A percentile compares a stretch with the other conserved stretches of the same genome.
Evolutionary conservation across 2,113 vertebrate species (phyloP).

Genomic region (Microcebus tavaratra): DNA sequence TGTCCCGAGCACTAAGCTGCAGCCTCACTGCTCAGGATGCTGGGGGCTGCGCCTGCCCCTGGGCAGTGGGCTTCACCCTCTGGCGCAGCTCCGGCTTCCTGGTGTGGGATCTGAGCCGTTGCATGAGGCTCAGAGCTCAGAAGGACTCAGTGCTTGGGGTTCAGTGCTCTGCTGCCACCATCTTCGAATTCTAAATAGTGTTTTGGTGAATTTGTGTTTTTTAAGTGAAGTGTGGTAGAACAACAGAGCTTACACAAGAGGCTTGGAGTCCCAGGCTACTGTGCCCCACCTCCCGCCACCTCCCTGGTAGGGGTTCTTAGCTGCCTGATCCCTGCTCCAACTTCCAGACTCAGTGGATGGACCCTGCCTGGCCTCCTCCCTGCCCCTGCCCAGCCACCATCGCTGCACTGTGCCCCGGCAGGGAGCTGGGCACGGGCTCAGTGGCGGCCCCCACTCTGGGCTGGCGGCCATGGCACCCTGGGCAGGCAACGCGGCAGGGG

Average conservation of each 20-base stretch:
- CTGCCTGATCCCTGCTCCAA: rapidly evolving
- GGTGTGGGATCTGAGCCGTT: neutral
- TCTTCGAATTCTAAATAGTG: neutral
- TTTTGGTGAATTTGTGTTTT: neutral
- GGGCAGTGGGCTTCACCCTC: rapidly evolving
- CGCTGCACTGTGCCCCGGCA: rapidly evolving
- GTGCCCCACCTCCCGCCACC: rapidly evolving
- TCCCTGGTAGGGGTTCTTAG: rapidly evolving
- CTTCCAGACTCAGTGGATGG: neutral
- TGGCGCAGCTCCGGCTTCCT: rapidly evolving
- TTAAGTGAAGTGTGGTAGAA: rapidly evolving
- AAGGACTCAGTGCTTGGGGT: rapidly evolving
- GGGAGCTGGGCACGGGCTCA: neutral
- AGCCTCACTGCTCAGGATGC: rapidly evolving
- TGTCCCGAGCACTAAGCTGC: neutral
- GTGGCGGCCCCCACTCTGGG: rapidly evolving
- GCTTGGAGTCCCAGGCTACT: neutral
- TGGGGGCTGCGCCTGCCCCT: rapidly evolving
- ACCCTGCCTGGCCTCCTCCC: neutral
- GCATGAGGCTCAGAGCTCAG: neutral
- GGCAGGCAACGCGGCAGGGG: neutral
- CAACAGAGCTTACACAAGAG: no score
- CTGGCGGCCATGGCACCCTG: rapidly evolving
- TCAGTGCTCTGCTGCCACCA: neutral
- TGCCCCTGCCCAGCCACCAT: no score